Evolutionary conservation across 2,888 invertebrate genomes (phyloP), one percentile per base, ranked within the genome.

Genomic region (Drosophila glabriapex): DNA sequence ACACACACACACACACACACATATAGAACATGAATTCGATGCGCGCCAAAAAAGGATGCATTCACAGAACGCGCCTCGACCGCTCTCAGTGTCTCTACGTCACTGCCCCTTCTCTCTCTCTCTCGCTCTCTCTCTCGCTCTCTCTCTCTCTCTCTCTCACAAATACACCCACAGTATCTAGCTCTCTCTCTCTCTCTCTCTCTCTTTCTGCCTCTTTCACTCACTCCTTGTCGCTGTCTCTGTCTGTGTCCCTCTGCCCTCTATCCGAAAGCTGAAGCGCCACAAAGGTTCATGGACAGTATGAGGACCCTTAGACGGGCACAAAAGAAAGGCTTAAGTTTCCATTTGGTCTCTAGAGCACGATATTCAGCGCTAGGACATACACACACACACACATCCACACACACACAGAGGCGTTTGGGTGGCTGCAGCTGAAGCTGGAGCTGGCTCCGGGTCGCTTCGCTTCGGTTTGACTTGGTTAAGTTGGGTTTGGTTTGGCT

Each of bases 301-400:
- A 82, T 86, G 85, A 89, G 87, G 82, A 89, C 89, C 88, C 88
- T 89, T 90, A 88, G 88, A 78, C 75, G 63, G 86, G 89, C 82
- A 89, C 90, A 91, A 91, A 89, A 89, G 90, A 91, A 91, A 89
- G 91, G 91, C 91, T 91, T 91, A 92, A 91, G 91, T 91, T 92
- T 92, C 92, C 91, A 89, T 91, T 91, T 89, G 91, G 91, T 84
- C 91, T 91, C 86, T 86, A 85, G 91, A 90, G 91, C 91, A 91
- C 91, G 91, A 91, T 89, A 88, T 83, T 72, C 80, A 80, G 67
- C 84, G 76, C 63, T 76, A 83, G 85, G 79, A 83, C 77, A 66
- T 52, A 70, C 76, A 73, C 52, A 56, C 53, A 59, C 65, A 4
- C 22, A 39, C 35, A 58, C 9, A 39, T n/a, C 49, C 54, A 56